Evolutionary conservation across 2,113 vertebrate genomes (phyloP).

Genomic region (Paramisgurnus dabryanus): DNA sequence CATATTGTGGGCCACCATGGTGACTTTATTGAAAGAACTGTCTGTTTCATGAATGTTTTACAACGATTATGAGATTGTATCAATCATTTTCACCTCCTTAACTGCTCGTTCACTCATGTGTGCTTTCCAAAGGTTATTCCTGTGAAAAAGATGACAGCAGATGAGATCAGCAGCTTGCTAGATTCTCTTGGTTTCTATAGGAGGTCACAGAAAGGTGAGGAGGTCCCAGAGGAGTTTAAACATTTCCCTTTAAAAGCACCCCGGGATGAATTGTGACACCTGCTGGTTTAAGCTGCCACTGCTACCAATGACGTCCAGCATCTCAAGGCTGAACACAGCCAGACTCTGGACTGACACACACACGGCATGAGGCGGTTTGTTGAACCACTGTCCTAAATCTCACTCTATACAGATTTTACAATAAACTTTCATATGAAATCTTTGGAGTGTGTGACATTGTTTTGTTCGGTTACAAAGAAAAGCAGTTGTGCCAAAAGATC

Average conservation of each 20-base stretch:
- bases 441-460: not conserved
- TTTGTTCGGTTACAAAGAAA: not conserved
- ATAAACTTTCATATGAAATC: conserved; percentile 29
- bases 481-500: not conserved
- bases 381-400: conserved; percentile 17
- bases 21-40: no score
- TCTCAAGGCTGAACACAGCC: conserved; percentile 64
- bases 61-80: no score
- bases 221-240: conserved; percentile 77
- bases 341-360: conserved; percentile 66
- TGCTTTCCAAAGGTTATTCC: conserved; percentile 58
- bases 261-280: conserved; percentile 76
- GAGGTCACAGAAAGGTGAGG: conserved; percentile 78
- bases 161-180: conserved; percentile 76
- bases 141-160: conserved; percentile 75
- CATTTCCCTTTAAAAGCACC: conserved; percentile 70
- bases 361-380: conserved; percentile 38
- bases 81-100: not conserved
- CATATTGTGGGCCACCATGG: no score
- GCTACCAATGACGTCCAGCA: conserved; percentile 70
- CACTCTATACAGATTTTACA: not conserved
- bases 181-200: conserved; percentile 80
- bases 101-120: not conserved
- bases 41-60: no score
- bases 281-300: conserved; percentile 60